Conservation (phyloP, 37 sponge, comb jelly and placozoan species). For the Spongilla lacustris region DNA sequence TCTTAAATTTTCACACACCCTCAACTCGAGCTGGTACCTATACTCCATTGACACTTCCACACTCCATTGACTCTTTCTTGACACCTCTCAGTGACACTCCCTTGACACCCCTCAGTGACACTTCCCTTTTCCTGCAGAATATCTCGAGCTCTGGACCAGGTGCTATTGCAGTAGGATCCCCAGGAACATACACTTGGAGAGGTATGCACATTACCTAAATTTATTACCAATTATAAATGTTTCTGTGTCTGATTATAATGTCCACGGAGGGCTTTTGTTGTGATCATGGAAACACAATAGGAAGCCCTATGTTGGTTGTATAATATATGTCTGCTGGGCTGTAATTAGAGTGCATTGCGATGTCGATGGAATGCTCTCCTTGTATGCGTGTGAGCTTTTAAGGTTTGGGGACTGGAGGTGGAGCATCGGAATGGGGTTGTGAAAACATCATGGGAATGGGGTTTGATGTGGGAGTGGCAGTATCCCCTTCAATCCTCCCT, state of each 20-base stretch:
- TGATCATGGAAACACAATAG: not conserved
- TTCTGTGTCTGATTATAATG: not conserved
- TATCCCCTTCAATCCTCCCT: no score
- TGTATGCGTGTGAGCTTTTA: not conserved
- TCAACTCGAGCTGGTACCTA: no score
- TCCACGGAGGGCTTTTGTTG: not conserved
- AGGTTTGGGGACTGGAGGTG: not conserved
- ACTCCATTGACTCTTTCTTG: no score
- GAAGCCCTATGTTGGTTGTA: not conserved
- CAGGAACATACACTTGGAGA: slow-evolving; percentile 53
- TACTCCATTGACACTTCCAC: no score
- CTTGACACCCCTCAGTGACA: not conserved
- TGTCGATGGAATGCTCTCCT: no score
- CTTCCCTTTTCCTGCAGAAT: not conserved
- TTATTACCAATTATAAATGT: no score
- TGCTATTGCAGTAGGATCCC: slow-evolving; percentile 48
- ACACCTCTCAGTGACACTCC: no score
- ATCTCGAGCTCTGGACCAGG: not conserved
- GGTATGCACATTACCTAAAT: slow-evolving; percentile 29
- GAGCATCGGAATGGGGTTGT: not conserved
- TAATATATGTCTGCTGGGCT: not conserved
- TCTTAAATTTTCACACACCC: no score
- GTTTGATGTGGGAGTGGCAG: no score
- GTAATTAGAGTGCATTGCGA: no score
- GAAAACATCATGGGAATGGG: no score